A percentile compares a stretch with the other conserved stretches of the same genome.
phyloP scores from a whole-genome alignment of 92 coral and sea anemone species.

The Paragorgia papillata region DNA sequence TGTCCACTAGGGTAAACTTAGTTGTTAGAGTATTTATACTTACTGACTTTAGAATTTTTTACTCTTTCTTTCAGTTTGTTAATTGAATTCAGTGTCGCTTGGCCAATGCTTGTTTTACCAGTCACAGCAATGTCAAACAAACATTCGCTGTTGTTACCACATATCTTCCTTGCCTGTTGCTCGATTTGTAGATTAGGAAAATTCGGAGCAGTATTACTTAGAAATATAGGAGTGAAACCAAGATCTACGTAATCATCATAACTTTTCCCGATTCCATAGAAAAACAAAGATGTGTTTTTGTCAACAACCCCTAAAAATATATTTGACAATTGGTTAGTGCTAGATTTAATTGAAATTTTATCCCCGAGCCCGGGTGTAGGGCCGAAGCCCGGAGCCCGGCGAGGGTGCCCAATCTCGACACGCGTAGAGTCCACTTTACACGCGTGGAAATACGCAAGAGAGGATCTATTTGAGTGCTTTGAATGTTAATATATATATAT shows the following conservation, averaged over 20 bases:
- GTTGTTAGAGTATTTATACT: not conserved
- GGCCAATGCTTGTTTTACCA: constrained; percentile 67
- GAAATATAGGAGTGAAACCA: constrained; percentile 63
- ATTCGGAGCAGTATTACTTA: constrained; percentile 40
- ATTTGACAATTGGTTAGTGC: not conserved
- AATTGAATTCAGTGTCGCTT: constrained; percentile 53
- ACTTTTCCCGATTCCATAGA: constrained; percentile 1
- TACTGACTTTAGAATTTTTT: not conserved
- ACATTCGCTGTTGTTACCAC: constrained; percentile 67
- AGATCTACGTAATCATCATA: constrained; percentile 12
- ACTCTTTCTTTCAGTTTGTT: not conserved
- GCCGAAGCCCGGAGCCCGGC: too few species aligned
- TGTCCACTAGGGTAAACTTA: too few species aligned
- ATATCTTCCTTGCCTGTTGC: constrained; percentile 57
- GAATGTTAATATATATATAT: too few species aligned
- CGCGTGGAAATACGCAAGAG: too few species aligned
- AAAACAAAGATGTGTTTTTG: constrained; percentile 9
- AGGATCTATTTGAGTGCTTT: too few species aligned
- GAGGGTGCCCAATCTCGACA: too few species aligned
- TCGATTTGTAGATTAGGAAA: constrained; percentile 51
- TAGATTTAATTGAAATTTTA: too few species aligned
- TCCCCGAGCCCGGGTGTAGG: too few species aligned
- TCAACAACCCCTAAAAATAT: constrained; percentile 15
- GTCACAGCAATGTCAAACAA: constrained; percentile 74
- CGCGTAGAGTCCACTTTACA: too few species aligned